Conservation (phyloP, 2,113 vertebrate genomes). For the Kryptolebias marmoratus region DNA sequence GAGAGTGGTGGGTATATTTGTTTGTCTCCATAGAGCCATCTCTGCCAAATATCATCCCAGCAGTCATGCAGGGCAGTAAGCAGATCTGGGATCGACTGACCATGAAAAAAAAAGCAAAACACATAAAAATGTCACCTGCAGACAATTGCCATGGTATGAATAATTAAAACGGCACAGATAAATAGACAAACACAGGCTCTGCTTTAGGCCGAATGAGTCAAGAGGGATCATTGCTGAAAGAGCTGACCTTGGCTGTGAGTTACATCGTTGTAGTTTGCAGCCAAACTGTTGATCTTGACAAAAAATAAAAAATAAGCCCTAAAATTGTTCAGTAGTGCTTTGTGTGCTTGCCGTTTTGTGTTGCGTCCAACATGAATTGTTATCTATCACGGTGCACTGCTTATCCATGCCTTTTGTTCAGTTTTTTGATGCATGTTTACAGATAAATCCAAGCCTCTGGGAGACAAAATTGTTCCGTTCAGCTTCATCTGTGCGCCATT, state of each 20-base stretch:
- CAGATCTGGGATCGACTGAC: conserved; percentile 14
- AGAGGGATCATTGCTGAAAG: conserved; percentile 18
- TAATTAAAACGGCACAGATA: conserved; percentile 60
- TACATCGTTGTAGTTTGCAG: conserved; percentile 36
- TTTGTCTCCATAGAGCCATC: background rate
- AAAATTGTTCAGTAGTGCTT: conserved; percentile 27
- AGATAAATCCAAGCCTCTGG: conserved; percentile 8
- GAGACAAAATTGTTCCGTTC: conserved; percentile 16
- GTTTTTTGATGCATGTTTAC: conserved; percentile 15
- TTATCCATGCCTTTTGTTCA: conserved; percentile 10
- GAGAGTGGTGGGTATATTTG: background rate
- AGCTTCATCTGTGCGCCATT: background rate
- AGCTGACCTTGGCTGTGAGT: conserved; percentile 52
- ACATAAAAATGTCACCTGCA: conserved; percentile 33
- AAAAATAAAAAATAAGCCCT: conserved; percentile 8
- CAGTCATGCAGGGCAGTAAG: conserved; percentile 34
- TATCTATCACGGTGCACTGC: background rate
- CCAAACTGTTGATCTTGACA: conserved; percentile 21
- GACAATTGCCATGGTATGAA: conserved; percentile 50
- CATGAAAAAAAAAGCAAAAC: conserved; percentile 49
- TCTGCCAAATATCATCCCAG: conserved; percentile 8
- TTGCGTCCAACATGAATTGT: conserved; percentile 13
- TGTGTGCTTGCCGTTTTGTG: conserved; percentile 10
- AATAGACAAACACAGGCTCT: conserved; percentile 54
- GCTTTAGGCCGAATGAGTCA: conserved; percentile 41